phyloP scores from a whole-genome alignment of 2,113 vertebrate species.

The Barnardius zonarius region DNA sequence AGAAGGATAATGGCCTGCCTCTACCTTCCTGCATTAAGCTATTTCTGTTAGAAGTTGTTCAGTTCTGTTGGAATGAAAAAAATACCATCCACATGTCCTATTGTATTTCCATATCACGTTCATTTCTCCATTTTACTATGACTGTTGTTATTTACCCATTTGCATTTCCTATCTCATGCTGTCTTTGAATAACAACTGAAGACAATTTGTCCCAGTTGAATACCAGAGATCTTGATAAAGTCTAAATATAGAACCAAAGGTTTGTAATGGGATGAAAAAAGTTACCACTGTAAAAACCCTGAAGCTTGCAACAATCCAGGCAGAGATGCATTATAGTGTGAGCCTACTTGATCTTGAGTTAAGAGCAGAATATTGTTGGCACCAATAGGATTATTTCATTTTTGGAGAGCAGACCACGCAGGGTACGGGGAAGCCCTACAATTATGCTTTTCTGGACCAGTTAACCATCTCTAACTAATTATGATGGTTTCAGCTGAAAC shows the following conservation, averaged over 20 bases:
- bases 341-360: background rate
- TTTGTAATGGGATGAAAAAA: background rate
- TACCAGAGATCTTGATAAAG: background rate
- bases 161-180: background rate
- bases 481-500: constrained; percentile 21
- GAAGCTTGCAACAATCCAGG: background rate
- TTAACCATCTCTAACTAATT: constrained; percentile 60
- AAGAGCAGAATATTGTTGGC: background rate
- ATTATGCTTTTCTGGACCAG: background rate
- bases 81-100: background rate
- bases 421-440: background rate
- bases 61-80: background rate
- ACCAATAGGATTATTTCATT: background rate
- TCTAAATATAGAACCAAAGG: background rate
- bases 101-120: background rate
- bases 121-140: background rate
- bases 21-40: background rate
- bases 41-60: background rate
- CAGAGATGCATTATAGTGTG: background rate
- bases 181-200: background rate
- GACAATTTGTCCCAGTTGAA: background rate
- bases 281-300: background rate
- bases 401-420: background rate
- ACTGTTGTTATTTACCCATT: background rate
- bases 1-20: background rate